Percentiles rank a stretch among this genome's conserved stretches.
phyloP scores from a whole-genome alignment of 2,113 vertebrate species.

The Willisornis vidua region DNA sequence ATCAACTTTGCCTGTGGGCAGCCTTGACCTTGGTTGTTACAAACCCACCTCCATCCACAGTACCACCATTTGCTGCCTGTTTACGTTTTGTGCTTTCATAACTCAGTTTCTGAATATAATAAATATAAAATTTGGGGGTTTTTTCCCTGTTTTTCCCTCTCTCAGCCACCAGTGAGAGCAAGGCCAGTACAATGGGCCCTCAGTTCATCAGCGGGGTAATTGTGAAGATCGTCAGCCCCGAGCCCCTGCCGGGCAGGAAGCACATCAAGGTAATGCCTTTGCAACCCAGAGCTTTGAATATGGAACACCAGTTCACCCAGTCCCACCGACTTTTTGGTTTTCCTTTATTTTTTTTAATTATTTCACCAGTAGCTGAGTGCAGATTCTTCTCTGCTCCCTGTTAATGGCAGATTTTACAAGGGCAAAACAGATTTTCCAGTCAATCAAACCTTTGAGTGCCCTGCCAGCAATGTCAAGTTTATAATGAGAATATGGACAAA shows the following conservation, averaged over 20 bases:
- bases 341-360: background rate
- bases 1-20: background rate
- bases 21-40: background rate
- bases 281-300: constrained; percentile 45
- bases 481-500: background rate
- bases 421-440: background rate
- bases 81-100: background rate
- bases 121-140: background rate
- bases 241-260: constrained; percentile 87
- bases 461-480: background rate
- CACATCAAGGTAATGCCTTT: constrained; percentile 84
- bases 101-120: background rate
- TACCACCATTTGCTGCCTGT: background rate
- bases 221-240: constrained; percentile 86
- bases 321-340: background rate
- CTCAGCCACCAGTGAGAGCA: constrained; percentile 56
- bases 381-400: background rate
- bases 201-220: constrained; percentile 91
- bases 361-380: background rate
- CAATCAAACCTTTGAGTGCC: background rate
- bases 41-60: too few species aligned
- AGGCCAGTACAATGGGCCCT: constrained; percentile 78
- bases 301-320: background rate
- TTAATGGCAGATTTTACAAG: background rate
- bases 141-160: background rate